A percentile compares a stretch with the other conserved stretches of the same genome.
phyloP scores from a whole-genome alignment of 1,140 invertebrate species.

The Lysiphlebus fabarum region DNA sequence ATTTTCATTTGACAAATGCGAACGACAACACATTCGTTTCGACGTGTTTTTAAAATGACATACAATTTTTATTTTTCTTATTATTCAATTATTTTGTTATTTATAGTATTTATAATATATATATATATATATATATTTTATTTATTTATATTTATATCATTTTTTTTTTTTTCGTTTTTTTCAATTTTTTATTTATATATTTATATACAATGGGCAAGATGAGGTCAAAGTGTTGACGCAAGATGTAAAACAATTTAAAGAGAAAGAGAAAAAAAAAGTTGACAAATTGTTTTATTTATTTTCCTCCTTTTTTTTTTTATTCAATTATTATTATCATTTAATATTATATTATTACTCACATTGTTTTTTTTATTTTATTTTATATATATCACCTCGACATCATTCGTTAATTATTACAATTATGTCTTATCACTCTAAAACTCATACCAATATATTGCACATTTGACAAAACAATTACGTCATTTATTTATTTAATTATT shows the following conservation, averaged over 20 bases:
- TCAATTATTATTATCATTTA: not conserved
- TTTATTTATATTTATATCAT: conserved; percentile 24
- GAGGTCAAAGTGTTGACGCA: conserved; percentile 22
- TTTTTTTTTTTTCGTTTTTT: conserved; percentile 3
- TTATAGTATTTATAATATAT: conserved; percentile 24
- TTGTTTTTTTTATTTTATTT: conserved; percentile 23
- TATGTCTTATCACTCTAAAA: conserved; percentile 42
- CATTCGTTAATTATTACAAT: conserved; percentile 35
- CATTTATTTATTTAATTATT: conserved; percentile 5
- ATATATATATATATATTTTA: conserved; percentile 37
- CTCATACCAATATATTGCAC: conserved; percentile 55
- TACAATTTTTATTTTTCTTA: conserved; percentile 13
- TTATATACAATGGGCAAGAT: conserved; percentile 47
- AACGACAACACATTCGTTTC: conserved; percentile 35
- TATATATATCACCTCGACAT: conserved; percentile 21
- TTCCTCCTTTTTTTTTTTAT: conserved; percentile 19
- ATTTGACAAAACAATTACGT: conserved; percentile 55
- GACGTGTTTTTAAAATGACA: conserved; percentile 31
- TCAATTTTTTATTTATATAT: conserved; percentile 45
- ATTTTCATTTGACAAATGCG: conserved; percentile 20
- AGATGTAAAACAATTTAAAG: conserved; percentile 24
- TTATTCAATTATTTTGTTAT: conserved; percentile 26
- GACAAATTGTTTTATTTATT: conserved; percentile 27
- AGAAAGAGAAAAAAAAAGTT: conserved; percentile 21
- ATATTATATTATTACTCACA: conserved; percentile 19